These are phyloP conservation scores for Sula dactylatra DNA, from an alignment of 2,113 vertebrate species.

Conservation along the genomic window DNA sequence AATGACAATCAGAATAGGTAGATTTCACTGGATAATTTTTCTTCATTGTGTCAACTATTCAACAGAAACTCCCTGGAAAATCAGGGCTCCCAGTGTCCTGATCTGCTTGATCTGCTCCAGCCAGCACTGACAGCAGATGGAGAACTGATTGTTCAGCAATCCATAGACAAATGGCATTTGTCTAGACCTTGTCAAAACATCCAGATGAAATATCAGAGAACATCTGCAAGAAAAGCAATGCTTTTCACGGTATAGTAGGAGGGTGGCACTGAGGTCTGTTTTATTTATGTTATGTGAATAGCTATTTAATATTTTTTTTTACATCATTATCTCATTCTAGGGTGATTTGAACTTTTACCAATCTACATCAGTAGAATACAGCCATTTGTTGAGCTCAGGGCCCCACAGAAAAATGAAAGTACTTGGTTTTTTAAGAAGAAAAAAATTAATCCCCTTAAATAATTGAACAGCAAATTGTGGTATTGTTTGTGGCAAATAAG, in stretches of 20 bases:
- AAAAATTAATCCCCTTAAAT: neutral
- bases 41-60: neutral
- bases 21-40: neutral
- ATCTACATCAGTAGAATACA: neutral
- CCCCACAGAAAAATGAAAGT: neutral
- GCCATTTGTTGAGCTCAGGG: neutral
- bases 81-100: neutral
- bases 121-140: neutral
- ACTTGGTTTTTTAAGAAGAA: neutral
- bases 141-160: neutral
- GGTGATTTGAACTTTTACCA: neutral
- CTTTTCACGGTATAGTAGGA: neutral
- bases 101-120: neutral
- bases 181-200: neutral
- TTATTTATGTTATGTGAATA: neutral
- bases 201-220: neutral
- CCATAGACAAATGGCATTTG: neutral
- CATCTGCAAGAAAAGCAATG: neutral
- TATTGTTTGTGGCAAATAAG: neutral
- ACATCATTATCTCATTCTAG: neutral
- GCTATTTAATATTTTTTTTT: neutral
- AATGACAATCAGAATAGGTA: neutral
- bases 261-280: neutral
- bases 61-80: neutral
- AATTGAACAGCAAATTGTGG: neutral